Evolutionary conservation across 2,113 vertebrate genomes (phyloP).

Genomic region (Brienomyrus longianalis): DNA sequence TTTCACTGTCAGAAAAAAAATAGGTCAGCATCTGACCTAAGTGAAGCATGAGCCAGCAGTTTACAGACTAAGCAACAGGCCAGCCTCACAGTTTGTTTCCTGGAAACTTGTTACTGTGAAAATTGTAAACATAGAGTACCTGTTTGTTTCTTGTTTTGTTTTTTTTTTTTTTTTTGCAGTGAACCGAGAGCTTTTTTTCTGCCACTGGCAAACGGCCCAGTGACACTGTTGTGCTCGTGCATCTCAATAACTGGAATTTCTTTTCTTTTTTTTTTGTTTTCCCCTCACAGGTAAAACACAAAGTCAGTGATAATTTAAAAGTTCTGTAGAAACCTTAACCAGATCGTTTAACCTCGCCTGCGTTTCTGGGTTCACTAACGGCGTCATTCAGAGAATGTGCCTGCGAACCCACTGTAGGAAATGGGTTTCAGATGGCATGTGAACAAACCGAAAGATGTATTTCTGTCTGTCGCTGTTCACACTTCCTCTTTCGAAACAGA

Average conservation of each 20-base stretch:
- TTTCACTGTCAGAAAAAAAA: neutral
- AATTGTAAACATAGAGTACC: conserved; percentile 8
- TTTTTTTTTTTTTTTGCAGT: neutral
- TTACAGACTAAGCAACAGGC: neutral
- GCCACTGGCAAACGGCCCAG: neutral
- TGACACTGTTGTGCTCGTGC: neutral
- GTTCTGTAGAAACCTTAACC: neutral
- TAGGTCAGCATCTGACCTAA: conserved; percentile 7
- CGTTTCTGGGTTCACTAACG: neutral
- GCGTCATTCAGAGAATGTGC: neutral
- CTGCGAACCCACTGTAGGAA: neutral
- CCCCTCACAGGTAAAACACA: neutral
- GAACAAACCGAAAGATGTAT: neutral
- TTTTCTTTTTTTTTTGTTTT: neutral
- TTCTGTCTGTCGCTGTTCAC: neutral
- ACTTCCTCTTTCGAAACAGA: neutral
- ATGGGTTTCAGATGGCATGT: neutral
- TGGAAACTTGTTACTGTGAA: neutral
- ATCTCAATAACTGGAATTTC: neutral
- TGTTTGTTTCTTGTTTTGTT: neutral
- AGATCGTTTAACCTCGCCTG: neutral
- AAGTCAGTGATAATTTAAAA: neutral
- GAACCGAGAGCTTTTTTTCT: neutral
- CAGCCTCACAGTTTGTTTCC: neutral
- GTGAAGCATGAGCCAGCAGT: conserved; percentile 8